Evolutionary conservation across 2,888 invertebrate genomes (phyloP), one percentile per base, ranked within the genome.

Genomic region (Acleris emargana): DNA sequence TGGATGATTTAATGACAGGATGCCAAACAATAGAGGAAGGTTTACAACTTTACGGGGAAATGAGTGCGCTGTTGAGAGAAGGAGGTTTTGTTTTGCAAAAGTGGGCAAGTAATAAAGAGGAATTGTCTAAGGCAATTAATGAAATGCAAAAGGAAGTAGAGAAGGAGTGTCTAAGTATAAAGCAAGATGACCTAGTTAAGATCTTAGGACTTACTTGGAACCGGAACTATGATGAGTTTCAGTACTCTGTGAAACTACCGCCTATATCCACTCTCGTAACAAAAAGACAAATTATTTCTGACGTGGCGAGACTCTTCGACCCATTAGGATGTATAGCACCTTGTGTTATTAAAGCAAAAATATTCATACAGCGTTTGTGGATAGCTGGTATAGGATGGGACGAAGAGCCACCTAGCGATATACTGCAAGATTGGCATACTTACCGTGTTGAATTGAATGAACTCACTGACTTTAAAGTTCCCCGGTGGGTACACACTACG

Each of bases 51-150:
- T 64, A 68, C 49, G 60, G 73, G 20, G 69, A 79, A 64, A 68
- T 77, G 20, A 76, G 69, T 6, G 63, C 62, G 17, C 42, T 82
- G 7, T 49, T 81, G 18, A 70, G 58, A 13, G 64, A 68, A 42
- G 80, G 76, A 22, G 77, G 80, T 9, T 80, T 83, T 62, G 59
- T 70, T 20, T 55, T 82, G 5, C 75, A 79, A 32, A 77, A 81
- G 62, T 76, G 75, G 76, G 43, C 52, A 1, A 72, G 70, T 32
- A 77, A 71, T 47, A 73, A 52, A 20, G 68, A 67, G 45, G 71
- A 68, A 54, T 68, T 74, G 7, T 6, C 66, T 53, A 9, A 69
- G 11, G 22, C 54, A 7, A 64, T 67, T 43, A n/a, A 57, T 52
- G 28, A 50, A 49, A 54, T 58, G n/a, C 55, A 54, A 22, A 28